These are phyloP conservation scores for Hippocampus kuda DNA, from an alignment of 2,797 vertebrate species.

Conservation along the genomic window DNA sequence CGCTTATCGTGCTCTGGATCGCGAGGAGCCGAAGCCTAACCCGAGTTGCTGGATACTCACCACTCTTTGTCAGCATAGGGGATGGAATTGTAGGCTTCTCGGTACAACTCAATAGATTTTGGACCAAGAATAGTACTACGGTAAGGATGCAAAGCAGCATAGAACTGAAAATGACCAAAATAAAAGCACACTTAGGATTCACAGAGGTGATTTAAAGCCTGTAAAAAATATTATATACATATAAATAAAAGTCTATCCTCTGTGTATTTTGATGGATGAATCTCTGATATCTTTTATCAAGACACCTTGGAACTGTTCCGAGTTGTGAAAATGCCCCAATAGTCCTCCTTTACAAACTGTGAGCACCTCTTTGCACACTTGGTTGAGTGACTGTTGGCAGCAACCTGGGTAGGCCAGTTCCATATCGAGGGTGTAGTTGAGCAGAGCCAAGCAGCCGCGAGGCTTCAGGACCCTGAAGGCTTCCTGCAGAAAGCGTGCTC, in stretches of 20 bases:
- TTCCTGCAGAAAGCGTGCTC: slow-evolving; percentile 62
- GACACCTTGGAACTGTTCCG: too few species aligned
- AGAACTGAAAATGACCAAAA: slow-evolving; percentile 41
- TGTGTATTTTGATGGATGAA: too few species aligned
- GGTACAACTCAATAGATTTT: slow-evolving; percentile 40
- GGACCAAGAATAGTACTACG: slow-evolving; percentile 40
- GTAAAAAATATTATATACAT: not conserved
- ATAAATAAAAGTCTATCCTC: not conserved
- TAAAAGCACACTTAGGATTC: slow-evolving; percentile 1
- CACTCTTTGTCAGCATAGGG: slow-evolving; percentile 71
- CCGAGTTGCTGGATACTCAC: slow-evolving; percentile 46
- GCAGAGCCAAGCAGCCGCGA: slow-evolving; percentile 64
- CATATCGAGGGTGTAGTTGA: slow-evolving; percentile 67
- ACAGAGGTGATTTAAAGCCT: not conserved
- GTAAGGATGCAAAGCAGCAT: slow-evolving; percentile 47
- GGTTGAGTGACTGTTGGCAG: slow-evolving; percentile 59
- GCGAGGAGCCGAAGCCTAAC: not conserved
- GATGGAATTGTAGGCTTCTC: slow-evolving; percentile 59
- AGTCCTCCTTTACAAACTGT: not conserved
- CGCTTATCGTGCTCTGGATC: not conserved
- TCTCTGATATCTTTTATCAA: too few species aligned
- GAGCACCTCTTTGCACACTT: slow-evolving; percentile 64
- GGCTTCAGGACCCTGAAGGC: slow-evolving; percentile 65
- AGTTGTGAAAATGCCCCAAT: not conserved
- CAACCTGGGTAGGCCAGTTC: slow-evolving; percentile 55